phyloP scores from a whole-genome alignment of 1,140 invertebrate species.

The Orussus abietinus region DNA sequence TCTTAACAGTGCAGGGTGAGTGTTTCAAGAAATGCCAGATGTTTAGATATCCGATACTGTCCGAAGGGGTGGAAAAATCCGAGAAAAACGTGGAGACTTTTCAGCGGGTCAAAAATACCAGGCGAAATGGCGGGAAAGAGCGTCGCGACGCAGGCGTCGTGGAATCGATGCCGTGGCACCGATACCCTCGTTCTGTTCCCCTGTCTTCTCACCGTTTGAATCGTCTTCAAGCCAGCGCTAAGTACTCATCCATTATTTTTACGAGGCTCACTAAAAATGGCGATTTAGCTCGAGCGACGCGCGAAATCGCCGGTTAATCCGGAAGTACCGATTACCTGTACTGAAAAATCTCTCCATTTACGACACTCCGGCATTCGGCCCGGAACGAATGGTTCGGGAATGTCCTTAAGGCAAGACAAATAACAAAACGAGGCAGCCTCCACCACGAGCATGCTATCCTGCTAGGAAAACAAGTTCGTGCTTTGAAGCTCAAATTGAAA shows the following conservation, averaged over 20 bases:
- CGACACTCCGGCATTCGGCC: too few species aligned
- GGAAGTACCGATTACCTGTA: too few species aligned
- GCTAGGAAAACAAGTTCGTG: slow-evolving; percentile 35
- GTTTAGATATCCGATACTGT: too few species aligned
- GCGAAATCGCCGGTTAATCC: slow-evolving; percentile 19
- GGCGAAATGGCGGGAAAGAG: slow-evolving; percentile 15
- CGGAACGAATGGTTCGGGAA: too few species aligned
- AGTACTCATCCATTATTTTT: slow-evolving; percentile 22
- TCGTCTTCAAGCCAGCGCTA: slow-evolving; percentile 30
- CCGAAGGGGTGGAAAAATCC: not conserved
- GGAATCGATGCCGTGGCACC: slow-evolving; percentile 12
- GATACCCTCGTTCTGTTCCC: slow-evolving; percentile 20
- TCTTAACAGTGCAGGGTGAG: too few species aligned
- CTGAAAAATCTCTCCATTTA: too few species aligned
- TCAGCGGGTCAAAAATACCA: slow-evolving; percentile 26
- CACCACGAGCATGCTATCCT: slow-evolving; percentile 28
- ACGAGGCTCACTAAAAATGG: slow-evolving; percentile 2
- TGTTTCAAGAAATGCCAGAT: too few species aligned
- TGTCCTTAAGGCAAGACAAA: slow-evolving; percentile 9
- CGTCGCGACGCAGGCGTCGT: not conserved
- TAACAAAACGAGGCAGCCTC: slow-evolving; percentile 18
- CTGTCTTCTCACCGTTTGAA: slow-evolving; percentile 26
- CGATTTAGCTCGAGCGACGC: slow-evolving; percentile 19
- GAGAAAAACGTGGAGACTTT: slow-evolving; percentile 10
- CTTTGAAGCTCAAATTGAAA: slow-evolving; percentile 45